These are phyloP conservation scores for Cephus pulcher DNA, from an alignment of 2,888 invertebrate species.

Conservation along the genomic window DNA sequence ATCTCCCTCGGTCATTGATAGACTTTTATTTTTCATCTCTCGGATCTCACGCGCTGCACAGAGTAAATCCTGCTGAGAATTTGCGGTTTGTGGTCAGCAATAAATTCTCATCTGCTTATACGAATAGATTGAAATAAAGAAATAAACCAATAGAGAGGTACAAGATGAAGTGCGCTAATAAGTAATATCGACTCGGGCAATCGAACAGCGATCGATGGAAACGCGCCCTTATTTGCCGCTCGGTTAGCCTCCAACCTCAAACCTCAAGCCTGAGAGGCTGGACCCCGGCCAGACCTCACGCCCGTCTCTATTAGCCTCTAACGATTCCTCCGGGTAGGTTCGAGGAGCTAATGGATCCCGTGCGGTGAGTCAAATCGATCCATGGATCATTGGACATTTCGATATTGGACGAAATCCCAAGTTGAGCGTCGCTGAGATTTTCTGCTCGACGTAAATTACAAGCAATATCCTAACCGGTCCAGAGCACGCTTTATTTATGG, in stretches of 20 bases:
- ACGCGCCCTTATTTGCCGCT: background rate
- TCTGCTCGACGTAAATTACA: constrained; percentile 49
- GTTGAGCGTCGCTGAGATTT: constrained; percentile 33
- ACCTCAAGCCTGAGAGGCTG: background rate
- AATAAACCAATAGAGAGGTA: background rate
- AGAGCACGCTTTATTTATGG: constrained; percentile 47
- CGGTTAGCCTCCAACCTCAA: background rate
- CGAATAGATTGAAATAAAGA: background rate
- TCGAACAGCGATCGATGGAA: background rate
- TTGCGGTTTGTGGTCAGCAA: background rate
- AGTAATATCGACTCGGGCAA: background rate
- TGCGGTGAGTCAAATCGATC: no score
- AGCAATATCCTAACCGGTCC: constrained; percentile 51
- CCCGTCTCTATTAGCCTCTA: background rate
- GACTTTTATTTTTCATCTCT: background rate
- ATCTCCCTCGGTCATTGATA: background rate
- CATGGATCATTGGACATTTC: background rate
- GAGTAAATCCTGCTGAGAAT: background rate
- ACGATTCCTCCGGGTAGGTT: background rate
- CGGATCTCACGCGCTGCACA: background rate
- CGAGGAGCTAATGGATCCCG: background rate
- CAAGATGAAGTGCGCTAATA: background rate
- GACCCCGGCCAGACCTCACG: background rate
- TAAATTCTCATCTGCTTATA: background rate
- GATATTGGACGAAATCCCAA: background rate